Conservation (phyloP, 2,888 invertebrate genomes). For the Hermodice carunculata region DNA sequence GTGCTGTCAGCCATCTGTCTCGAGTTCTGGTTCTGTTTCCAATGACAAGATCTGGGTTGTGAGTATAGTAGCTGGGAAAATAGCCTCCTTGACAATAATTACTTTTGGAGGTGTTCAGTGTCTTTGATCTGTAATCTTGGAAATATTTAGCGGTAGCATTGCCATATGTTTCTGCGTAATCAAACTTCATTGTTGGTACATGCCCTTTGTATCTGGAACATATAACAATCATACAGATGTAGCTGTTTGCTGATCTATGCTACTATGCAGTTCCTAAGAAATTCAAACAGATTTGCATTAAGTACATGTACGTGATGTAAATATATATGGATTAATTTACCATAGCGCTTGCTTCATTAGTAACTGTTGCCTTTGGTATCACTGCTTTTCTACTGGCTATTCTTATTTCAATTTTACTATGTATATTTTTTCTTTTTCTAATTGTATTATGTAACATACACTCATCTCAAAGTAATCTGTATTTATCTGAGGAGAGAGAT, state of each 20-base stretch:
- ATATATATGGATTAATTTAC: background rate
- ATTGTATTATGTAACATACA: too few species aligned
- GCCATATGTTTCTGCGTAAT: conserved; percentile 70
- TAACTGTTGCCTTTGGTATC: too few species aligned
- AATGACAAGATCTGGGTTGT: conserved; percentile 68
- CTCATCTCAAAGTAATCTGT: too few species aligned
- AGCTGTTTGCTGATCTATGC: too few species aligned
- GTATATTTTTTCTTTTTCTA: too few species aligned
- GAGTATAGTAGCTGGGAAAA: conserved; percentile 69
- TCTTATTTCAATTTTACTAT: too few species aligned
- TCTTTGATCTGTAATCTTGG: conserved; percentile 67
- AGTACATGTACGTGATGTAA: too few species aligned
- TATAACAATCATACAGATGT: too few species aligned
- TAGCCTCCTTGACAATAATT: conserved; percentile 66
- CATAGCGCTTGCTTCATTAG: background rate
- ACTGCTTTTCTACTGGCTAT: too few species aligned
- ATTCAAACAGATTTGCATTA: too few species aligned
- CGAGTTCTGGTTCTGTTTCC: conserved; percentile 62
- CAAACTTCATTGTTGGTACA: conserved; percentile 68
- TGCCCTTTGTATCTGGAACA: conserved; percentile 67
- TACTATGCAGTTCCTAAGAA: too few species aligned
- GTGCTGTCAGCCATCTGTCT: conserved; percentile 64
- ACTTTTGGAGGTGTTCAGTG: conserved; percentile 62
- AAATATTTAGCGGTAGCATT: conserved; percentile 69
- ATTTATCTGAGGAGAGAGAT: too few species aligned